Evolutionary conservation across 2,888 invertebrate genomes (phyloP).

Genomic region (Rambutsinella grinnellia): DNA sequence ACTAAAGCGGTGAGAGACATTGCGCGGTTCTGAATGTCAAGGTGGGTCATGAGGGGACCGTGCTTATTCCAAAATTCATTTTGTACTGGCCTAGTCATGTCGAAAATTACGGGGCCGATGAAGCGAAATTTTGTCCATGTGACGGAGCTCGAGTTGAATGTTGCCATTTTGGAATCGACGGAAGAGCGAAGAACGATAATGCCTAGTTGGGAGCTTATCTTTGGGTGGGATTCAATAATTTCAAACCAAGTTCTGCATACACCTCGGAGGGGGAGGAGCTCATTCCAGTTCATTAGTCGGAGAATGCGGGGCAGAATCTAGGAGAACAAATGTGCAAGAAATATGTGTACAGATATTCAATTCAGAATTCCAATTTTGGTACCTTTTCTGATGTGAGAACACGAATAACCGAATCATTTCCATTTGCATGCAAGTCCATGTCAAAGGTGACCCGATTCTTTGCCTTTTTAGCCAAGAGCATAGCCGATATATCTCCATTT

Average conservation of each 20-base stretch:
- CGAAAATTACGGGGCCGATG: slow-evolving; percentile 48
- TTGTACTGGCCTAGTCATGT: slow-evolving; percentile 56
- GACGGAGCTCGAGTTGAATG: slow-evolving; percentile 57
- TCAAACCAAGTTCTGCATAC: slow-evolving; percentile 63
- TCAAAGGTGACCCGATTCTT: neutral
- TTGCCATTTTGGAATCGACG: slow-evolving; percentile 46
- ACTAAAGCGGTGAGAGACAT: slow-evolving; percentile 62
- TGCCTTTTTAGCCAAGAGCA: neutral
- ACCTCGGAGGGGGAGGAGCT: slow-evolving; percentile 54
- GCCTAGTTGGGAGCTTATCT: slow-evolving; percentile 31
- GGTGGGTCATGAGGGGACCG: slow-evolving; percentile 52
- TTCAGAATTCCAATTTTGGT: neutral
- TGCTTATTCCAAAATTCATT: slow-evolving; percentile 63
- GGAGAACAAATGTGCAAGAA: neutral
- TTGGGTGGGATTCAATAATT: slow-evolving; percentile 49
- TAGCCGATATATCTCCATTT: neutral
- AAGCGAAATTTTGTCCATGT: slow-evolving; percentile 63
- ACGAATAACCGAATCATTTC: slow-evolving; percentile 19
- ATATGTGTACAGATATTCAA: neutral
- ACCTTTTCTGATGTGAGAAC: slow-evolving; percentile 50
- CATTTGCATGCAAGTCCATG: slow-evolving; percentile 14
- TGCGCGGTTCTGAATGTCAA: slow-evolving; percentile 59
- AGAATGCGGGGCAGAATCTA: slow-evolving; percentile 60
- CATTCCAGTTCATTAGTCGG: slow-evolving; percentile 59
- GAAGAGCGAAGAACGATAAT: slow-evolving; percentile 49